phyloP scores from a whole-genome alignment of 2,797 vertebrate species.

The Gymnoscopelus braueri region DNA sequence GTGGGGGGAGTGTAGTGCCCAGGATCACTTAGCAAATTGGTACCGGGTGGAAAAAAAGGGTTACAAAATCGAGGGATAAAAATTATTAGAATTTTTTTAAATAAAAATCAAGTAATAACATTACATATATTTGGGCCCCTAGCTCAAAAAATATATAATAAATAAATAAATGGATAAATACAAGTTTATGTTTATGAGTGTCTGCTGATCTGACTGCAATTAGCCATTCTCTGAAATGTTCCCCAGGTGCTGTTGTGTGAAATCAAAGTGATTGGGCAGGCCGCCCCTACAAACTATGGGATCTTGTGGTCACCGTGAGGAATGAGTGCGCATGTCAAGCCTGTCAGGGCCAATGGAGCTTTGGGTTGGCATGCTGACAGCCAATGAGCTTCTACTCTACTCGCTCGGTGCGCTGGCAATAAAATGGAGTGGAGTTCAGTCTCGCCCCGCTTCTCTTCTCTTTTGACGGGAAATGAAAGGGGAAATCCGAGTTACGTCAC shows the following conservation, averaged over 20 bases:
- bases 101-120: too few relatives aligned
- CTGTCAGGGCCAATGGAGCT: constrained; percentile 21
- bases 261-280: too few relatives aligned
- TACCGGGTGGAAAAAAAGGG: too few relatives aligned
- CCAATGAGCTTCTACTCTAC: constrained; percentile 34
- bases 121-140: too few relatives aligned
- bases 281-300: too few relatives aligned
- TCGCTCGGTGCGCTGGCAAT: constrained; percentile 4
- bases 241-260: too few relatives aligned
- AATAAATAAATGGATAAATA: too few relatives aligned
- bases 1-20: too few relatives aligned
- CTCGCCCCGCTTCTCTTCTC: constrained; percentile 24
- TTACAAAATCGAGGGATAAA: too few relatives aligned
- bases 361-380: not conserved
- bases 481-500: constrained; percentile 72
- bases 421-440: not conserved
- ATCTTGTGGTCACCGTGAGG: not conserved
- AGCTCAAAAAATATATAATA: too few relatives aligned
- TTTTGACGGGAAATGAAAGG: constrained; percentile 44
- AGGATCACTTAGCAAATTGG: too few relatives aligned
- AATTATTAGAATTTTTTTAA: too few relatives aligned
- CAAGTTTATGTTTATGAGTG: not conserved
- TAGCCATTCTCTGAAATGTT: not conserved
- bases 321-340: constrained; percentile 20
- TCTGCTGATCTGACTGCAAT: not conserved